phyloP scores from a whole-genome alignment of 2,113 vertebrate genomes.

The Lonchura striata region DNA sequence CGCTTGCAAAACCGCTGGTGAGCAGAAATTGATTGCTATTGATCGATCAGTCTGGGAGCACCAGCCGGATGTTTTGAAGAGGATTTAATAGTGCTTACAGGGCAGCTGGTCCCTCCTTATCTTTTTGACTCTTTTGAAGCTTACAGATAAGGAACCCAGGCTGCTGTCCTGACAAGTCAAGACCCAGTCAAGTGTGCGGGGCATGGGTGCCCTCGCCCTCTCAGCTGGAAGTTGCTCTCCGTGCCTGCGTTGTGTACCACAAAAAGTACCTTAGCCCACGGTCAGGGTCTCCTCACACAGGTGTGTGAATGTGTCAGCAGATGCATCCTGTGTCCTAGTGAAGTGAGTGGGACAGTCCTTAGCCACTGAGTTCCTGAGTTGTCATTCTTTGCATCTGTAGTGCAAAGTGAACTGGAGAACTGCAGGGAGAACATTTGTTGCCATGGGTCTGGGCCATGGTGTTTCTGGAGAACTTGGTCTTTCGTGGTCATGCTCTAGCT shows the following conservation, averaged over 20 bases:
- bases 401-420: not conserved
- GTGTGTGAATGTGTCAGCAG: accelerated
- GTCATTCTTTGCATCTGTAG: accelerated
- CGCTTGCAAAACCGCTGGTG: not conserved
- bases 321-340: not conserved
- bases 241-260: not conserved
- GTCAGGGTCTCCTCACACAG: not conserved
- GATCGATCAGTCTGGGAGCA: conserved; percentile 15
- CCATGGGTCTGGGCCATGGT: not conserved
- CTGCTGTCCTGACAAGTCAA: not conserved
- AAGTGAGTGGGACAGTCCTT: not conserved
- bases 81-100: not conserved
- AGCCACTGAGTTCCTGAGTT: not conserved
- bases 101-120: not conserved
- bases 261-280: not conserved
- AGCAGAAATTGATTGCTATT: conserved; percentile 5
- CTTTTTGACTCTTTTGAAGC: not conserved
- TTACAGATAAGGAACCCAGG: not conserved
- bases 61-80: not conserved
- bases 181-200: not conserved
- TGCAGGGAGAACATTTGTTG: not conserved
- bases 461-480: not conserved
- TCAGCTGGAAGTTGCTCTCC: not conserved
- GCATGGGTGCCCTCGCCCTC: accelerated
- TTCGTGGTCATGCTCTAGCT: not conserved